Percentiles rank a stretch among this genome's conserved stretches.
These are phyloP conservation scores for Rhinolophus ferrumequinum DNA, from an alignment of 2,113 vertebrate species.

Conservation along the genomic window DNA sequence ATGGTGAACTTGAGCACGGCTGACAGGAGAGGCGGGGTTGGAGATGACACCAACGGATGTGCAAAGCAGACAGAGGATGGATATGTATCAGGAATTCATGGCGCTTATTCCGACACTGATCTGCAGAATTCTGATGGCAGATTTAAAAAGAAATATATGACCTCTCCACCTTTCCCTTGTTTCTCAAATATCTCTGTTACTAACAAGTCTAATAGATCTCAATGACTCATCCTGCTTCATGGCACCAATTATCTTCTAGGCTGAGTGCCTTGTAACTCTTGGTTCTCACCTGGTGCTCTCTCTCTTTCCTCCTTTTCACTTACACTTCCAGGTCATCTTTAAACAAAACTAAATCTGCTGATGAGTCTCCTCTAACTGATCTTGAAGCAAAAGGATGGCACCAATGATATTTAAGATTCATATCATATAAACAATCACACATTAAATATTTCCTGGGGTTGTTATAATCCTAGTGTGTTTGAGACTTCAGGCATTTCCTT, in stretches of 20 bases:
- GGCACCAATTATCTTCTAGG: background rate
- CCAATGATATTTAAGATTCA: background rate
- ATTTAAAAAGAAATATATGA: background rate
- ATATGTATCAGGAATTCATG: background rate
- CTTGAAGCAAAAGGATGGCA: background rate
- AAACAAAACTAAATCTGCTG: background rate
- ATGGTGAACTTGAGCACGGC: background rate
- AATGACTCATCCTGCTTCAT: background rate
- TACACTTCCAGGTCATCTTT: background rate
- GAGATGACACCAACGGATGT: rapidly evolving
- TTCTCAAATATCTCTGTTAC: background rate
- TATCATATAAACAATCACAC: background rate
- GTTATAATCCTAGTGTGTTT: background rate
- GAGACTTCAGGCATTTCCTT: background rate
- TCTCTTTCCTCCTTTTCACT: background rate
- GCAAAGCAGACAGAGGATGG: background rate
- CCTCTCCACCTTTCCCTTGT: background rate
- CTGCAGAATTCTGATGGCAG: background rate
- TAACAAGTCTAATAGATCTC: background rate
- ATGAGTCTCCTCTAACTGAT: background rate
- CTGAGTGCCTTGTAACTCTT: background rate
- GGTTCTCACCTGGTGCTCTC: background rate
- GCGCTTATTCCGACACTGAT: background rate
- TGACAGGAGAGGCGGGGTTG: background rate
- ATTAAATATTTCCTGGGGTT: background rate